Conservation (phyloP, 1,140 invertebrate genomes). For the Lineus longissimus region DNA sequence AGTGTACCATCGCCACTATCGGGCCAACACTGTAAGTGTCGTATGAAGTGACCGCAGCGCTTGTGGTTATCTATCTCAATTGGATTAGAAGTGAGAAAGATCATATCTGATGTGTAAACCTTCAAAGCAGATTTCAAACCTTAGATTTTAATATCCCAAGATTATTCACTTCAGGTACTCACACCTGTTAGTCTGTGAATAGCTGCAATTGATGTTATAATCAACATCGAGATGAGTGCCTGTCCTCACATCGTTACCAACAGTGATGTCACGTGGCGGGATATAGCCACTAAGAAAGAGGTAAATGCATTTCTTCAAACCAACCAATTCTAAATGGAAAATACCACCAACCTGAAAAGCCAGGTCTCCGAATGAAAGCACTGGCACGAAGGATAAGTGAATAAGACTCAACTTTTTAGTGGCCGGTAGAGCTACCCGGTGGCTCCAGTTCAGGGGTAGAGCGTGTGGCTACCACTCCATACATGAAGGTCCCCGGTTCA, state of each 20-base stretch:
- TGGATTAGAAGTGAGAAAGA: no score
- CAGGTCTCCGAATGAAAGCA: background rate
- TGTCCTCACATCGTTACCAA: constrained; percentile 25
- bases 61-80: no score
- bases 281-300: constrained; percentile 26
- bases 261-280: constrained; percentile 27
- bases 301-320: constrained; percentile 13
- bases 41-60: no score
- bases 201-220: no score
- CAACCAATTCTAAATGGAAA: background rate
- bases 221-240: no score
- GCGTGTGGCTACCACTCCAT: background rate
- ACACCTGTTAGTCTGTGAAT: no score
- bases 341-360: background rate
- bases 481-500: background rate
- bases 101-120: no score
- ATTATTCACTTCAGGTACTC: no score
- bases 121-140: no score
- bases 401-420: background rate
- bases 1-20: no score
- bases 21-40: no score
- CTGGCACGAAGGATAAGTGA: background rate
- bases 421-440: background rate
- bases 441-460: background rate
- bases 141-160: no score